Conservation (phyloP, 2,113 vertebrate species). For the Odontophorus gujanensis region DNA sequence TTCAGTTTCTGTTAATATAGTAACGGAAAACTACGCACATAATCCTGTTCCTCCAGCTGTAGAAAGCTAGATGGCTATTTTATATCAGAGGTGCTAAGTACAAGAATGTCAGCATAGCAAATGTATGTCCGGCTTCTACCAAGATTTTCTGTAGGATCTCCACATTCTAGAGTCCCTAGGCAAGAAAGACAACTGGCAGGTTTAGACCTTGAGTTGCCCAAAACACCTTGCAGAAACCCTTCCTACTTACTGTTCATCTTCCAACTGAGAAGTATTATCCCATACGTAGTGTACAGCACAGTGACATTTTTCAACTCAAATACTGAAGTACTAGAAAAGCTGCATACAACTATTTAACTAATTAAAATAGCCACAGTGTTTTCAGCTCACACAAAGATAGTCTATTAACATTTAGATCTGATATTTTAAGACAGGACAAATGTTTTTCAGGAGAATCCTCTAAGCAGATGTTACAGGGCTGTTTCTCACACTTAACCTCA, state of each 20-base stretch:
- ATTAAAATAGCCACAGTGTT: background rate
- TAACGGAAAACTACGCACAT: background rate
- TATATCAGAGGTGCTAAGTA: background rate
- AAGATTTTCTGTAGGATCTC: background rate
- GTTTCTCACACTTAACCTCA: accelerated
- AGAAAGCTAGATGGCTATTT: background rate
- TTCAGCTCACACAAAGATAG: background rate
- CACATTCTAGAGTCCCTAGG: background rate
- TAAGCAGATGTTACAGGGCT: background rate
- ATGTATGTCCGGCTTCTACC: background rate
- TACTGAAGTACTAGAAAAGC: background rate
- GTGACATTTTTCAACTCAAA: background rate
- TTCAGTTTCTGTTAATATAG: background rate
- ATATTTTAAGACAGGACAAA: too few species aligned
- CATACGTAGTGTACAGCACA: background rate
- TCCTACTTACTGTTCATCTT: background rate
- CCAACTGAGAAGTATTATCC: background rate
- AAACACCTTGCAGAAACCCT: background rate
- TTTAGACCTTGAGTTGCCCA: background rate
- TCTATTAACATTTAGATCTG: background rate
- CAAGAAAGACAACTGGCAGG: background rate
- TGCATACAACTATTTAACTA: background rate
- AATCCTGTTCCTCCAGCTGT: background rate
- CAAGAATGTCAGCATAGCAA: background rate
- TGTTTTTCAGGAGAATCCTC: background rate